A percentile compares a stretch with the other conserved stretches of the same genome.
These are phyloP conservation scores for Limosa lapponica DNA, from an alignment of 2,797 vertebrate genomes.

Conservation along the genomic window DNA sequence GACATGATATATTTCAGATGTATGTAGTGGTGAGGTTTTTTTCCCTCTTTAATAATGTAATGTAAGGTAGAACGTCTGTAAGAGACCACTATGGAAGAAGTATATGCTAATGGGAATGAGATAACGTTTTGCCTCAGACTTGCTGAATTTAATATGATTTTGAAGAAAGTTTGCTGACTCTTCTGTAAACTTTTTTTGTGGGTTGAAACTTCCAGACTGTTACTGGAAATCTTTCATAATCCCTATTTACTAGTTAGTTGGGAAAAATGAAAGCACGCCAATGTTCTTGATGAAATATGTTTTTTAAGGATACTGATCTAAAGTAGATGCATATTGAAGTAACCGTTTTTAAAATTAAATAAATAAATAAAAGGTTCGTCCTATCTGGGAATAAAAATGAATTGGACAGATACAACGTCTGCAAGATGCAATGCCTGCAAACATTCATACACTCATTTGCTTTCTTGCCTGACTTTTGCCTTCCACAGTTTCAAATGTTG, in stretches of 20 bases:
- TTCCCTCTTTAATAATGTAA: not conserved
- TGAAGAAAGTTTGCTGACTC: not conserved
- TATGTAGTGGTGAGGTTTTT: fast-evolving
- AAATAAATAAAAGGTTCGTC: not conserved
- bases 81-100: not conserved
- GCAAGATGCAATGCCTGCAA: not conserved
- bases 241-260: not conserved
- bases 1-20: not conserved
- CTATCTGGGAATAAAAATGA: not conserved
- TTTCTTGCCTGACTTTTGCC: not conserved
- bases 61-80: not conserved
- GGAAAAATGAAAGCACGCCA: not conserved
- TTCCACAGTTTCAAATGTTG: not conserved
- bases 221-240: not conserved
- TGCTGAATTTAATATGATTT: not conserved
- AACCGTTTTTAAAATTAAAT: not conserved
- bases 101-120: not conserved
- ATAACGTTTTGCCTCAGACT: not conserved
- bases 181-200: not conserved
- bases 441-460: not conserved
- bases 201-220: not conserved
- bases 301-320: not conserved
- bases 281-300: not conserved
- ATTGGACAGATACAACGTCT: not conserved
- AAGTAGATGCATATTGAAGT: not conserved